phyloP scores from a whole-genome alignment of 2,113 vertebrate genomes.

The Hippocampus mohnikei region DNA sequence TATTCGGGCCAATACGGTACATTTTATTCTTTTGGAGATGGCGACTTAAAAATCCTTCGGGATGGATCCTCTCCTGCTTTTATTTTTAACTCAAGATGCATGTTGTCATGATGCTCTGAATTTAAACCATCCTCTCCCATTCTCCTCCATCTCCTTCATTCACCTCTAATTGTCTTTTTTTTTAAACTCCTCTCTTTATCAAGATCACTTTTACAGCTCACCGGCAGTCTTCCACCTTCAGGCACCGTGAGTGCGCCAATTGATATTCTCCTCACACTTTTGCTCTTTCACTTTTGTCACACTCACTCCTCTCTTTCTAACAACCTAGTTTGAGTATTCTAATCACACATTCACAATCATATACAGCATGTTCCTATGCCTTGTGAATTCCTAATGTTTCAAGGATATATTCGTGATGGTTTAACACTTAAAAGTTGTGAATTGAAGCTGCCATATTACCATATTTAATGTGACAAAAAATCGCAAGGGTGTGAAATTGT shows the following conservation, averaged over 20 bases:
- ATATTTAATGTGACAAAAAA: neutral
- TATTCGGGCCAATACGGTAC: neutral
- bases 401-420: neutral
- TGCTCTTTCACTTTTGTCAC: neutral
- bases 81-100: neutral
- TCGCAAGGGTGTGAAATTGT: neutral
- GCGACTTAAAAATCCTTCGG: neutral
- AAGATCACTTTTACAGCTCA: slow-evolving; percentile 1
- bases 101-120: neutral
- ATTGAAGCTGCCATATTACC: neutral
- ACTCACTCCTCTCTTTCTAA: neutral
- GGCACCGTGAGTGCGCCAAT: neutral
- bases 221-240: neutral
- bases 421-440: neutral
- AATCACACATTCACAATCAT: neutral
- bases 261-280: slow-evolving; percentile 6
- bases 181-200: neutral
- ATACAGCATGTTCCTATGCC: neutral
- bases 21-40: neutral
- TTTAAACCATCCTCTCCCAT: neutral
- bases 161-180: neutral
- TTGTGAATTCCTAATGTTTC: neutral
- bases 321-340: neutral
- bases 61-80: neutral
- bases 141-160: neutral